A percentile compares a stretch with the other conserved stretches of the same genome.
Evolutionary conservation across 2,888 invertebrate species (phyloP).

Genomic region (Diabrotica balteata): DNA sequence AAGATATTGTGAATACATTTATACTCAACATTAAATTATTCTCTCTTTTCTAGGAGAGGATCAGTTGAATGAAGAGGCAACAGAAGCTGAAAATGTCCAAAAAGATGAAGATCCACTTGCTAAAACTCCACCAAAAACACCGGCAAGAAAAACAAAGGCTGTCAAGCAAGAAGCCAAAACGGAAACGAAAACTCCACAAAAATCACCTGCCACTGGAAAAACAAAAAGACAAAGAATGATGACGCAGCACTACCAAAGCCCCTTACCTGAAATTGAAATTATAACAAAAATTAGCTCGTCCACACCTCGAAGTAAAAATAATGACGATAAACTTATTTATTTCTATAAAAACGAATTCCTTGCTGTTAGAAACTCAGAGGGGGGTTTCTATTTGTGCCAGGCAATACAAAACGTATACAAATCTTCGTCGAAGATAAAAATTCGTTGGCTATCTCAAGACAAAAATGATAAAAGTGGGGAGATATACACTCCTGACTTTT

Average conservation of each 20-base stretch:
- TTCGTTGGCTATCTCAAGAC: conserved; percentile 88
- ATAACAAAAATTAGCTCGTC: conserved; percentile 74
- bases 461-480: conserved; percentile 54
- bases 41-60: conserved; percentile 13
- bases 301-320: conserved; percentile 65
- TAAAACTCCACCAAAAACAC: conserved; percentile 58
- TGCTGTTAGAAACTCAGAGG: conserved; percentile 89
- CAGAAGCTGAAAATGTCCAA: conserved; percentile 46
- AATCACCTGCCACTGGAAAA: conserved; percentile 54
- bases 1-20: too few relatives aligned
- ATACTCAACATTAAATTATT: neutral
- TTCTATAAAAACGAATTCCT: conserved; percentile 93
- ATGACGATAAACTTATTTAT: conserved; percentile 82
- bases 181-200: conserved; percentile 50
- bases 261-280: conserved; percentile 78
- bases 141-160: conserved; percentile 64
- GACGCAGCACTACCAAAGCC: conserved; percentile 84
- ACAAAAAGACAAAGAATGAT: conserved; percentile 68
- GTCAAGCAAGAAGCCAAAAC: conserved; percentile 55
- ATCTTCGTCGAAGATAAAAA: conserved; percentile 83
- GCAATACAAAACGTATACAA: conserved; percentile 90
- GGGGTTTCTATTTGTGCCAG: conserved; percentile 88
- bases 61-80: conserved; percentile 14
- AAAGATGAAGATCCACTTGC: conserved; percentile 46
- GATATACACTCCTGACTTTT: conserved; percentile 76